Evolutionary conservation across 2,888 invertebrate genomes (phyloP), one percentile per base, ranked within the genome.

Genomic region (Cosmopolites sordidus): DNA sequence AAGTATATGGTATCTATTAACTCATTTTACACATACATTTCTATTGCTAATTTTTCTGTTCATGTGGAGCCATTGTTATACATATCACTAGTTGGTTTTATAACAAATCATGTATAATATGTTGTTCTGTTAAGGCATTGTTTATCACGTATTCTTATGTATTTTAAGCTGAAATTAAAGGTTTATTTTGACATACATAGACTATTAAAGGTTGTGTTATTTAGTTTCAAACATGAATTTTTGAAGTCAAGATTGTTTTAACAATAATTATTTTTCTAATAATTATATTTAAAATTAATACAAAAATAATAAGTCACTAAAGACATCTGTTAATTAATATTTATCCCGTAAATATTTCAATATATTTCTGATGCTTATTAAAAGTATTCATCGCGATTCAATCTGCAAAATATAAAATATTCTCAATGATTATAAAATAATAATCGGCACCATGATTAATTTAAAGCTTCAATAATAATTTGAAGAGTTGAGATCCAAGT

Each of bases 31-130:
- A 58, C 59, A 54, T 54, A 61, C 61, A 60, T 63, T 67, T 63
- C 62, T 64, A 64, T 62, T 64, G 65, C 62, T 52, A 64, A 64
- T 67, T 68, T 67, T 66, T 63, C 61, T 59, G 62, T 62, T 63
- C 64, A 65, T 64, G 65, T 66, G 66, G 65, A 61, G 65, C 67
- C 66, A 67, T 68, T 33, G 33, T 33, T 12, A 12, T 33, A 9
- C 33, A 33, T 33, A 33, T 11, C 33, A 33, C 33, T 33, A n/a
- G 5, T 12, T 3, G n/a, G 12, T 33, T 27, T 33, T 9, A 33
- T 11, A 12, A 33, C n/a, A 9, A 3, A 12, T 33, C 11, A 33
- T n/a, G 3, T 33, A 9, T 33, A 33, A n/a, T 33, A n/a, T 33
- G n/a, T 12, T 27, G 9, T 27, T 5, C 9, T 27, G 27, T 27